These are phyloP conservation scores for Temnothorax longispinosus DNA, from an alignment of 1,140 invertebrate species.

Conservation along the genomic window DNA sequence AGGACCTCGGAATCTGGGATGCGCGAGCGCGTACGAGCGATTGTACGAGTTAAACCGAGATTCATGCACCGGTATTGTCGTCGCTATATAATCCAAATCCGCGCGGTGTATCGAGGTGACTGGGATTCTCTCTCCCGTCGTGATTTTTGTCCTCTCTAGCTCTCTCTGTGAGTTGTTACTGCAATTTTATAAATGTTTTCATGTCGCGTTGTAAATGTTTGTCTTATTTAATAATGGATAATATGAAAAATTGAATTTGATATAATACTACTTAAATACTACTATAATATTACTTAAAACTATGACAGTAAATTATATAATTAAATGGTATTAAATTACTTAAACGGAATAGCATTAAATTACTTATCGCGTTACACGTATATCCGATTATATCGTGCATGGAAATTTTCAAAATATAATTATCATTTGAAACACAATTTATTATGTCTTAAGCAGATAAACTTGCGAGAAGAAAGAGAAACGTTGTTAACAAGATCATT, in stretches of 20 bases:
- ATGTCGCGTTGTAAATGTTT: background rate
- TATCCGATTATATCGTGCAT: constrained; percentile 9
- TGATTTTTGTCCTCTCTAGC: background rate
- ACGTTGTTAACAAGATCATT: background rate
- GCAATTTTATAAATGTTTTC: background rate
- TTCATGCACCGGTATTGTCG: background rate
- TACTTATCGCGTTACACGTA: background rate
- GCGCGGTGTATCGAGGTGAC: background rate
- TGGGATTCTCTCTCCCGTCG: background rate
- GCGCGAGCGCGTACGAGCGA: background rate
- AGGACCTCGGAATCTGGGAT: background rate
- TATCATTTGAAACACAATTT: background rate
- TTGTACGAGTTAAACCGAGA: background rate
- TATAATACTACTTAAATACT: background rate
- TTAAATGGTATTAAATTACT: constrained; percentile 25
- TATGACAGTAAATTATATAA: constrained; percentile 17
- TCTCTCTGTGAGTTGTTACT: background rate
- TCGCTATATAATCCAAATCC: background rate
- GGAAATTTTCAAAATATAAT: background rate
- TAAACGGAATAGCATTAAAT: constrained; percentile 17
- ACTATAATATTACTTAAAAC: background rate
- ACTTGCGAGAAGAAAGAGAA: background rate
- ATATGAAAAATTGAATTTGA: background rate
- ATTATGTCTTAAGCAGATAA: background rate
- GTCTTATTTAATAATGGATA: background rate